Base-by-base conservation (phyloP, 2,888 invertebrate species). In the Polymixis flavicincta region DNA sequence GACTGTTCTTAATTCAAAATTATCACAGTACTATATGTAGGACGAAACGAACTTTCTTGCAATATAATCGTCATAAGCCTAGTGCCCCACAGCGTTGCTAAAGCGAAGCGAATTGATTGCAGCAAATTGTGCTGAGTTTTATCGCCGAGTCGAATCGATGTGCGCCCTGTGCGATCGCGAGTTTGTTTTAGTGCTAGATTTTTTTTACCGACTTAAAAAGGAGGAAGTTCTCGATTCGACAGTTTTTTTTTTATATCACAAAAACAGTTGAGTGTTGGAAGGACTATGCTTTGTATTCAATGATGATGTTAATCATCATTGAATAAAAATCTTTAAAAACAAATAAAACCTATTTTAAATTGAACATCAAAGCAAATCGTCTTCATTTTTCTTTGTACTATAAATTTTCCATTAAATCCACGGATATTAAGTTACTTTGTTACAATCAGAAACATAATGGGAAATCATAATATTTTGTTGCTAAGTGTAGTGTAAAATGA, bases 21-120 rank as follows among this genome's bases (percentile, higher is more conserved):
- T 32, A 63, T 19, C 42, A 52, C 17, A 37, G 28, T 25, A 74
- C 6, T 32, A 17, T 48, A 67, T 63, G 37, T 82, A 63, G 42
- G 28, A 50, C 72, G 54, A 60, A 57, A 3, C 13, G 0, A 60
- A 78, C 50, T 77, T 76, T 67, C 28, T 48, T 67, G 32, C 42
- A 32, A 55, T 85, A 80, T 22, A 59, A 19, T 66, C 73, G 64
- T 75, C 85, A 88, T 89, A 83, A 80, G 86, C 86, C 75, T 77
- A 83, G 82, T 88, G 80, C 85, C 87, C 87, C 81, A 86, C 80
- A 86, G 84, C 87, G 85, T 87, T 74, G 85, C 90, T 85, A 89
- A 89, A 85, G 89, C 89, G 90, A 90, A 67, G 80, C 89, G 88
- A 94, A 94, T 94, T 91, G 91, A 92, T 93, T 92, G 90, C 88